Base-by-base conservation (phyloP, 1,140 invertebrate species). In the Drosophila albomicans region DNA sequence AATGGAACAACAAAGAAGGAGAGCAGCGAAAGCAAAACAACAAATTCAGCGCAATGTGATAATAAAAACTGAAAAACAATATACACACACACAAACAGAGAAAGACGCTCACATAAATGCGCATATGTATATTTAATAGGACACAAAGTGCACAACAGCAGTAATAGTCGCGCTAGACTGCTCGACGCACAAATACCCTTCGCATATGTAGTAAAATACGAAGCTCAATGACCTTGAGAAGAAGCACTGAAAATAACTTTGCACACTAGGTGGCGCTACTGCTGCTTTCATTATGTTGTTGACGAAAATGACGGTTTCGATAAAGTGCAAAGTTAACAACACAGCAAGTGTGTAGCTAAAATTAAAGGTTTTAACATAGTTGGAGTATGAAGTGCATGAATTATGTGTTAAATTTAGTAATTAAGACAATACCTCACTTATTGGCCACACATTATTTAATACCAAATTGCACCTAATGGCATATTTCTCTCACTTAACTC, bases 81-180 rank as follows among this genome's bases (percentile, higher is more conserved):
- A 8, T 7, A 38, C 1, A 52, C 30, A 43, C 51, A 67, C 1
- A 32, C 15, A 20, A 45, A 38, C 35, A 46, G 25, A 46, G 20
- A 15, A 3, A 28, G 11, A 58, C 35, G 25, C 11, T 7, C 11
- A 56, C 15, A 10, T 10, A 62, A 41, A 25, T 8, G 51, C 30
- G 10, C 54, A 35, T 35, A 51, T 66, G 63, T 45, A 85, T 85
- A 84, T 85, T 84, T 81, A 78, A 84, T 85, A 81, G 77, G 58
- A 69, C 61, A 45, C 74, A 85, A 84, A 84, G 77, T 80, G 81
- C 77, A 78, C 30, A 52, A 32, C 54, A 80, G 30, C 41, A 41
- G 35, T 25, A 56, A 38, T 10, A 56, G 43, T 8, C 10, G 6
- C 16, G 51, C 10, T 1, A 13, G 15, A 43, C 8, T 30, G n/a